Evolutionary conservation across 2,113 vertebrate genomes (phyloP), one percentile per base, ranked within the genome.

Genomic region (Sus scrofa): DNA sequence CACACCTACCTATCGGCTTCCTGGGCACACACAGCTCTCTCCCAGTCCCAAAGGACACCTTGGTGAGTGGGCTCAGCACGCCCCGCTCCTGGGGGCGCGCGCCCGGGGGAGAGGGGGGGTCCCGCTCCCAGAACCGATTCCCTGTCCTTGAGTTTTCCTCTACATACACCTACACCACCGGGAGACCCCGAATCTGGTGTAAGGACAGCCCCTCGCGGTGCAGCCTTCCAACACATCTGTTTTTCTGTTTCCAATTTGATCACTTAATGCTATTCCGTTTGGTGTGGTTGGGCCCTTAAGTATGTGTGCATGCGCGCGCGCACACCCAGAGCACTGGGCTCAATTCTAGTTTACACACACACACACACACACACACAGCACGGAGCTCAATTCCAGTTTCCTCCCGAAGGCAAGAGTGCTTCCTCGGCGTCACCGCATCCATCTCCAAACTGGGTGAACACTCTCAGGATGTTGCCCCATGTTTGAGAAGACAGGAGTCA

Each of bases 201-300:
- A 95, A 93, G 89, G 93, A 58, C 93, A 93, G 93, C 83, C 97
- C 91, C 96, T 97, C 97, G 96, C 91, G 94, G 96, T 86, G 44
- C 70, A 9, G 94, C 95, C 83, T 89, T 94, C 94, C 50, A 78
- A 52, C 94, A 97, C 97, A 97, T 97, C 96, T 98, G 96, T 89
- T 96, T 94, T 62, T 96, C 96, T 96, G 97, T 94, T 96, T 97
- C 89, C 94, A 93, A 89, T 97, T 89, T 95, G 94, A 93, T 94
- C 94, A 81, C 90, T 96, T 85, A 65, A 86, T 37, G 74, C 67
- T 96, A 87, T 44, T 97, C 91, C 90, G 89, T 95, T 97, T 97
- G 97, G 97, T 97, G 95, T 98, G 96, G 96, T 94, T 98, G 92
- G 84, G 94, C 86, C 94, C 90, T 96, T 91, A 89, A 93, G 93